Evolutionary conservation across 1,140 invertebrate species (phyloP).

Genomic region (Drosophila busckii): DNA sequence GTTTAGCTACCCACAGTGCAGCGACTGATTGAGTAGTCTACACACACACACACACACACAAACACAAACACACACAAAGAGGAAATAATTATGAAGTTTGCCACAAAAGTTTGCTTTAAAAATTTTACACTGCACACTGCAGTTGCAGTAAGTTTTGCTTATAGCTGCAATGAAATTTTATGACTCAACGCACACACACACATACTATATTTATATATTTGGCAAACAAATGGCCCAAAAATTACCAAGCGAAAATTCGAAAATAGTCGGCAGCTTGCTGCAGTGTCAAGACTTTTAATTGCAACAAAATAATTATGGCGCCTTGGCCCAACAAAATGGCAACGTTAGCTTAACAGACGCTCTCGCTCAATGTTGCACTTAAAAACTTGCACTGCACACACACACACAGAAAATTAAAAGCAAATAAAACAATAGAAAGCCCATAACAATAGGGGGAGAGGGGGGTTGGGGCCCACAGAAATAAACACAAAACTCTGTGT

Average conservation of each 20-base stretch:
- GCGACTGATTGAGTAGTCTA: background rate
- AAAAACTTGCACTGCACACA: slow-evolving; percentile 43
- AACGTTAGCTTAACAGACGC: slow-evolving; percentile 42
- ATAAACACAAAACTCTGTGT: background rate
- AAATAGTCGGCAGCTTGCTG: too few relatives aligned
- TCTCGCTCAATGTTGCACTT: slow-evolving; percentile 52
- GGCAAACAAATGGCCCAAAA: slow-evolving; percentile 21
- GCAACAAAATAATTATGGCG: slow-evolving; percentile 76
- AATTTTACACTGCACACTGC: slow-evolving; percentile 19
- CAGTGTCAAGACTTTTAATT: slow-evolving; percentile 73
- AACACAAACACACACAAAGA: too few relatives aligned
- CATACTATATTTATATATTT: too few relatives aligned
- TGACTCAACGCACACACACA: too few relatives aligned
- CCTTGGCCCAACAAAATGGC: slow-evolving; percentile 32
- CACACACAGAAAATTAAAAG: slow-evolving; percentile 74
- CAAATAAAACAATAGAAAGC: slow-evolving; percentile 68
- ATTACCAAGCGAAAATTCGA: slow-evolving; percentile 31
- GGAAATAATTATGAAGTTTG: slow-evolving; percentile 53
- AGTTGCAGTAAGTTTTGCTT: slow-evolving; percentile 6
- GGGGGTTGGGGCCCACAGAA: slow-evolving; percentile 20
- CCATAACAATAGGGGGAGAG: slow-evolving; percentile 41
- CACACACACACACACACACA: slow-evolving; percentile 13
- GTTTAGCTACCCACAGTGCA: too few relatives aligned
- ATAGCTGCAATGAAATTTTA: slow-evolving; percentile 36
- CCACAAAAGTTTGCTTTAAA: slow-evolving; percentile 34